A percentile compares a stretch with the other conserved stretches of the same genome.
Evolutionary conservation across 2,797 vertebrate genomes (phyloP).

Genomic region (Cephalopachus bancanus): DNA sequence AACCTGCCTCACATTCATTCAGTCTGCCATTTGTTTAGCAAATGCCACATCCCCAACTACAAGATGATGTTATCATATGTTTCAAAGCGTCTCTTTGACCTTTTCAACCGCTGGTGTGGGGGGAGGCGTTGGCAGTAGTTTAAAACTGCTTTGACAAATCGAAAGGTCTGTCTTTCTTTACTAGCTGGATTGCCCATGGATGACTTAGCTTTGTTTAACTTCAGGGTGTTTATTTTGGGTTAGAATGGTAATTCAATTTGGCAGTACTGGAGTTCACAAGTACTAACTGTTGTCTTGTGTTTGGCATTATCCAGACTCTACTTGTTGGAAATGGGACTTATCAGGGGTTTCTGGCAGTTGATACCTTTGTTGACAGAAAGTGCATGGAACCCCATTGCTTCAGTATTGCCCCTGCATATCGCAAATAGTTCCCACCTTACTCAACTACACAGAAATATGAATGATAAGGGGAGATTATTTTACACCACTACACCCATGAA

Average conservation of each 20-base stretch:
- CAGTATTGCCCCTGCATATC: slow-evolving; percentile 68
- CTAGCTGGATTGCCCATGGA: not conserved
- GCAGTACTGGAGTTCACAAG: slow-evolving; percentile 60
- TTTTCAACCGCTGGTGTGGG: slow-evolving; percentile 25
- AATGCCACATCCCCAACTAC: not conserved
- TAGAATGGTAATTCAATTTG: slow-evolving; percentile 25
- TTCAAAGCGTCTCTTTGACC: slow-evolving; percentile 60
- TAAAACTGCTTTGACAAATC: slow-evolving; percentile 48
- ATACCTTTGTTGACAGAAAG: slow-evolving; percentile 80
- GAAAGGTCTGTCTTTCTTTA: slow-evolving; percentile 18
- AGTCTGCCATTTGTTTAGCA: slow-evolving; percentile 50
- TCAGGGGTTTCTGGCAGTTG: slow-evolving; percentile 73
- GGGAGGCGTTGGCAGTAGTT: slow-evolving; percentile 13
- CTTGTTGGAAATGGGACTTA: slow-evolving; percentile 71
- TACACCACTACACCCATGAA: slow-evolving; percentile 42
- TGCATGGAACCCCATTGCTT: not conserved
- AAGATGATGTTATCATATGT: not conserved
- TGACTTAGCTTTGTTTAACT: slow-evolving; percentile 55
- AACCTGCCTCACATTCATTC: not conserved
- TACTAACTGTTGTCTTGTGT: slow-evolving; percentile 47
- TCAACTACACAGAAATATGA: slow-evolving; percentile 76
- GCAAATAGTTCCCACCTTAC: slow-evolving; percentile 83
- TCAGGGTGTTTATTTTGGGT: slow-evolving; percentile 69
- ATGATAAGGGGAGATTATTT: slow-evolving; percentile 82
- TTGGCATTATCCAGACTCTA: slow-evolving; percentile 76